A percentile compares a stretch with the other conserved stretches of the same genome.
phyloP scores from a whole-genome alignment of 92 coral and sea anemone genomes.

The Phenganax stokvisi region DNA sequence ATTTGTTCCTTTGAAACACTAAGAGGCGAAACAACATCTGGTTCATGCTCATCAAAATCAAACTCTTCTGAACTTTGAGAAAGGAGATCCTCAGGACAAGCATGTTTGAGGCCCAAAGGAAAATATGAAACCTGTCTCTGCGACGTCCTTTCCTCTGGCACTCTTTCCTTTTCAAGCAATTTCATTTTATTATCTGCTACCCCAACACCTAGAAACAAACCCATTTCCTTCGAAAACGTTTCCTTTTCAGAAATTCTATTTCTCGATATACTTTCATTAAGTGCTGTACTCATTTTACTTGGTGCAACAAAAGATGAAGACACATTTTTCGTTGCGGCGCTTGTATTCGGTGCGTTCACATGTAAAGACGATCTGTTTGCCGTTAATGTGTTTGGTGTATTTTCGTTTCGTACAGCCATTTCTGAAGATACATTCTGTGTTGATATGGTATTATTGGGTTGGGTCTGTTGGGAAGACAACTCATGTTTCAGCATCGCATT shows the following conservation, averaged over 20 bases:
- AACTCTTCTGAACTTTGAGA: conserved; percentile 30
- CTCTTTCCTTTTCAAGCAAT: neutral
- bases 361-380: too few relatives aligned
- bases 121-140: neutral
- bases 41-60: conserved; percentile 33
- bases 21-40: neutral
- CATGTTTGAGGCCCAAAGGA: neutral
- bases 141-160: neutral
- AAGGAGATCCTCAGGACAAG: neutral
- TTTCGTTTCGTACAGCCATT: too few relatives aligned
- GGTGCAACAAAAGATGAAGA: neutral
- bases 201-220: too few relatives aligned
- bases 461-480: too few relatives aligned
- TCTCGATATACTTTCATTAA: neutral
- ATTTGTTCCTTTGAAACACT: neutral
- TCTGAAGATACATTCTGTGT: too few relatives aligned
- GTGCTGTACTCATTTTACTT: neutral
- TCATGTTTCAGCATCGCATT: too few relatives aligned
- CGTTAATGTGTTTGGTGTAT: too few relatives aligned
- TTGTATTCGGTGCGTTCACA: too few relatives aligned
- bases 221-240: neutral
- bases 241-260: neutral
- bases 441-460: too few relatives aligned
- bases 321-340: neutral
- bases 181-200: too few relatives aligned